Conservation (phyloP, 2,113 vertebrate genomes). For the Diadophis punctatus region DNA sequence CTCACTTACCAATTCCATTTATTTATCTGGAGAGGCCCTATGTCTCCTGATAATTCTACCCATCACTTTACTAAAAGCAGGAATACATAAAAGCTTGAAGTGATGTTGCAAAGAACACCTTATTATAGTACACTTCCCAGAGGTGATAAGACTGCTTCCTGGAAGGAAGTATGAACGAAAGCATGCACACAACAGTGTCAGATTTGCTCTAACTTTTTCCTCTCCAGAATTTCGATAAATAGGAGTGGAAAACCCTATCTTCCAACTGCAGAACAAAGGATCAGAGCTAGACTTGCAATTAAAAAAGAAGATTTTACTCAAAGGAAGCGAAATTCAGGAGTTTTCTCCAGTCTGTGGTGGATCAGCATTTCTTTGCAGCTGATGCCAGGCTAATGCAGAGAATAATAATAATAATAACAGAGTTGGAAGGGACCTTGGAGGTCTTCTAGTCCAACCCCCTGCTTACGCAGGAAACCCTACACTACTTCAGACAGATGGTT, state of each 20-base stretch:
- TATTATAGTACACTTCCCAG: not conserved
- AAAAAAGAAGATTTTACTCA: not conserved
- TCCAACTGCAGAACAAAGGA: not conserved
- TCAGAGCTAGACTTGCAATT: not conserved
- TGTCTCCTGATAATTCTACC: not conserved
- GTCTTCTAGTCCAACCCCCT: too few relatives aligned
- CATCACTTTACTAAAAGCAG: slow-evolving; percentile 12
- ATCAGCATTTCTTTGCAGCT: not conserved
- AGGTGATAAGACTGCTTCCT: not conserved
- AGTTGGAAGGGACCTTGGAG: too few relatives aligned
- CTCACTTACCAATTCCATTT: not conserved
- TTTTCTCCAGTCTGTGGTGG: not conserved
- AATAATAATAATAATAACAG: too few relatives aligned
- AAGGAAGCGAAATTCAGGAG: not conserved
- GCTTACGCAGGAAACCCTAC: too few relatives aligned
- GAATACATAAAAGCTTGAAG: not conserved
- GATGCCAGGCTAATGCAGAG: not conserved
- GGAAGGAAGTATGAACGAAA: not conserved
- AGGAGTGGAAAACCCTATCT: not conserved
- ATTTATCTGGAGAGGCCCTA: not conserved
- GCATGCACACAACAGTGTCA: too few relatives aligned
- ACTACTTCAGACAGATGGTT: too few relatives aligned
- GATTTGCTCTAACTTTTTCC: not conserved
- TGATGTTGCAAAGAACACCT: not conserved
- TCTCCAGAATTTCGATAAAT: not conserved